Conservation (phyloP, 2,113 vertebrate genomes). For the Perca fluviatilis region DNA sequence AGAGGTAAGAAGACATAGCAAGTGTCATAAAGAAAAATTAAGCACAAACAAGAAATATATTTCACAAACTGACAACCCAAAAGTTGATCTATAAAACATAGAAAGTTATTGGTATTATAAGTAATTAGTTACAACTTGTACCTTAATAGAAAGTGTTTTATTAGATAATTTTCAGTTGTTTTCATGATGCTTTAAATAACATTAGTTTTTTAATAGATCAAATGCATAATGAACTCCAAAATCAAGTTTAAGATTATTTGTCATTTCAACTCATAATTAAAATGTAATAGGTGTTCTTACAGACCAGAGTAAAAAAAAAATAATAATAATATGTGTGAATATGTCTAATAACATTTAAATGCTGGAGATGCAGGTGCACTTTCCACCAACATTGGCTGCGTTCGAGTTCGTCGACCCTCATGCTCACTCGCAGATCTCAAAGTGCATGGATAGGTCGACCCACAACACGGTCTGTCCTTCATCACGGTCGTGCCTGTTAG, state of each 20-base stretch:
- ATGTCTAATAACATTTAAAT: too few relatives aligned
- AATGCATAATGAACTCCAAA: too few relatives aligned
- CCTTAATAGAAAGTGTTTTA: not conserved
- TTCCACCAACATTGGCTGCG: not conserved
- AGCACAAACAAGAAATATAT: too few relatives aligned
- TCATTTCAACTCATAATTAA: not conserved
- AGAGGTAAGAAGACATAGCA: not conserved
- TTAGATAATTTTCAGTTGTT: too few relatives aligned
- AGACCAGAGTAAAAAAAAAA: not conserved
- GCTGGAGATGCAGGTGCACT: slow-evolving; percentile 7
- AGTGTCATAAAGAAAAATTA: not conserved
- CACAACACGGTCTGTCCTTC: not conserved
- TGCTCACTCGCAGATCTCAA: slow-evolving; percentile 51
- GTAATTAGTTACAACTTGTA: not conserved
- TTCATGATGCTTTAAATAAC: too few relatives aligned
- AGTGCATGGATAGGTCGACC: slow-evolving; percentile 23
- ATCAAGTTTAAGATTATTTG: not conserved
- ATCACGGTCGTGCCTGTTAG: not conserved
- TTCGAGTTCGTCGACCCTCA: not conserved
- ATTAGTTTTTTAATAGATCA: too few relatives aligned
- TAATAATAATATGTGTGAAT: too few relatives aligned
- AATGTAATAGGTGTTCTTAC: not conserved
- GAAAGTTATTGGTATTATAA: not conserved
- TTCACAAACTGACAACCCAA: not conserved
- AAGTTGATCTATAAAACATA: not conserved